Base-by-base conservation (phyloP, 2,113 vertebrate species). In the Cariama cristata region DNA sequence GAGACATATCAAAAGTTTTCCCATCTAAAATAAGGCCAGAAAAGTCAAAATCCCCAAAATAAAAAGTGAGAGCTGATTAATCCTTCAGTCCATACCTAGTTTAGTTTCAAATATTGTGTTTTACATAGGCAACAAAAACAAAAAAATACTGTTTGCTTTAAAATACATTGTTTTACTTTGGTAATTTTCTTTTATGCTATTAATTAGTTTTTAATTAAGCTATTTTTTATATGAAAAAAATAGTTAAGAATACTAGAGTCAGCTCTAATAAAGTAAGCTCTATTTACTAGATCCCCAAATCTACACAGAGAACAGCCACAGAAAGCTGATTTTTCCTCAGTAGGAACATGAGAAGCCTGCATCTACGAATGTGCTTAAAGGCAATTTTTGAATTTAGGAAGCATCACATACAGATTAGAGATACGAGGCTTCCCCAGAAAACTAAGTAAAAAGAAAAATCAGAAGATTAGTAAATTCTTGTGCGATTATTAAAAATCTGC, bases 61-160 rank as follows among this genome's bases (percentile, higher is more conserved):
- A 74, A 87, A 90, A 24, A n/a, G 13, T 30, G 6, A 77, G 7
- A 85, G 21, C 2, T 33, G 27, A 76, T 15, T 58, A 73, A 60
- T 64, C 33, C 19, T 87, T n/a, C 22, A 58, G 8, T 74, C 10
- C 12, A 49, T 32, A 76, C 1, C 1, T n/a, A 30, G 17, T 45
- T 77, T 53, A 58, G 24, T 28, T 80, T 82, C 30, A 42, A 1
- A 26, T 49, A 23, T 1, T 63, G 1, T 44, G 5, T 73, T 55
- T 74, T 79, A 2, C 52, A 21, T 38, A 35, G 7, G 2, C 7
- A 71, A 60, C 8, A 68, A 33, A 4, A 60, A 47, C 2, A 67
- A 32, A 27, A 64, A 2, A 0, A 0, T 17, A 42, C 11, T 19
- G 2, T 1, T 20, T 82, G 26, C 5, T 86, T 81, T 71, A 38